phyloP scores from a whole-genome alignment of 2,888 invertebrate species.

The Cryptocheilus praepositus region DNA sequence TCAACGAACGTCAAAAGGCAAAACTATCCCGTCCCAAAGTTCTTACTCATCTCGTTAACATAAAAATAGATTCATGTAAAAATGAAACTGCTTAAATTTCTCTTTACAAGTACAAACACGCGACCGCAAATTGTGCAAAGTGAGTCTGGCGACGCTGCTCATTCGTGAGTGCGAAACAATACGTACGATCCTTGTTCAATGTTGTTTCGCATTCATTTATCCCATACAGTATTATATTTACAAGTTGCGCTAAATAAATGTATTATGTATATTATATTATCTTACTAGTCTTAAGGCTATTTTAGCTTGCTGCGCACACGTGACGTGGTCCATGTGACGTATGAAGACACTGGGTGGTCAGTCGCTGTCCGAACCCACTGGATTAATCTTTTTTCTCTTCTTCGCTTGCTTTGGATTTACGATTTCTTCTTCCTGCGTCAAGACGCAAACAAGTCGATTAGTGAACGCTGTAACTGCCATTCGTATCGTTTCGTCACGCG shows the following conservation, averaged over 20 bases:
- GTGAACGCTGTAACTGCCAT: background rate
- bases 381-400: conserved; percentile 87
- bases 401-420: conserved; percentile 93
- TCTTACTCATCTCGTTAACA: no score
- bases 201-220: conserved; percentile 43
- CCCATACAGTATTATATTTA: conserved; percentile 55
- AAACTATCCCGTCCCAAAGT: no score
- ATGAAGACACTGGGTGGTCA: conserved; percentile 79
- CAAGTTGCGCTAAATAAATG: conserved; percentile 56
- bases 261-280: conserved; percentile 67
- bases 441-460: conserved; percentile 40
- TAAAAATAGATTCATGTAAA: no score
- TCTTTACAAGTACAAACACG: background rate
- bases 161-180: conserved; percentile 33
- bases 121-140: background rate
- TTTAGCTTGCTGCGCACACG: conserved; percentile 71
- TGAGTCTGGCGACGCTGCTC: conserved; percentile 49
- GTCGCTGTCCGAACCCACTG: conserved; percentile 92
- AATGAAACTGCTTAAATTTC: background rate
- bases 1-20: no score
- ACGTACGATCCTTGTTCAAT: conserved; percentile 35
- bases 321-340: conserved; percentile 70
- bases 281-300: conserved; percentile 71
- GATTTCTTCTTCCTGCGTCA: conserved; percentile 89
- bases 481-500: background rate